Conservation (phyloP, 2,888 invertebrate genomes). For the Coleophora deauratella region DNA sequence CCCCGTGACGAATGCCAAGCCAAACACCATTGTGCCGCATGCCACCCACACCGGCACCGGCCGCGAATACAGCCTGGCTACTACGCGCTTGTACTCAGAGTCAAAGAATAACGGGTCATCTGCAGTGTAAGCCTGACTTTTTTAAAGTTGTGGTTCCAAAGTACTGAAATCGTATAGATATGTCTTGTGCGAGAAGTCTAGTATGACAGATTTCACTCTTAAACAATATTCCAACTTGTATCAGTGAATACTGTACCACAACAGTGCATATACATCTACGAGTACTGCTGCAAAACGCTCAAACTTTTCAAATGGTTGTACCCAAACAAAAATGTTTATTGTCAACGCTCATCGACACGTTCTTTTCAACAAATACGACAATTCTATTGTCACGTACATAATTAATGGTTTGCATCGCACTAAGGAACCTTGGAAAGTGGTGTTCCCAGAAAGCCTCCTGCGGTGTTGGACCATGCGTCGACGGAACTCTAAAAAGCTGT, state of each 20-base stretch:
- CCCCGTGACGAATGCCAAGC: slow-evolving; percentile 69
- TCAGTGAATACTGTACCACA: too few relatives aligned
- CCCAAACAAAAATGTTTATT: slow-evolving; percentile 23
- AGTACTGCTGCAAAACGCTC: too few relatives aligned
- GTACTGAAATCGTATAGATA: too few relatives aligned
- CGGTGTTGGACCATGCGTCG: slow-evolving; percentile 30
- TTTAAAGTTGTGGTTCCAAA: too few relatives aligned
- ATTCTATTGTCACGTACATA: slow-evolving; percentile 37
- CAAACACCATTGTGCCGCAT: slow-evolving; percentile 65
- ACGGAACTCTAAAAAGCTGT: slow-evolving; percentile 40
- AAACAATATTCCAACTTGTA: too few relatives aligned
- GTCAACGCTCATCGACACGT: slow-evolving; percentile 35
- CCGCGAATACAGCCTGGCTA: neutral
- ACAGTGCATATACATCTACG: too few relatives aligned
- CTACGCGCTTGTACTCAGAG: neutral
- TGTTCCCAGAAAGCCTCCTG: slow-evolving; percentile 52
- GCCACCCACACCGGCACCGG: slow-evolving; percentile 53
- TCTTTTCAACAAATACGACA: slow-evolving; percentile 43
- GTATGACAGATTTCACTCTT: too few relatives aligned
- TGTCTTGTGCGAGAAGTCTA: too few relatives aligned
- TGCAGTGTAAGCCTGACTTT: too few relatives aligned
- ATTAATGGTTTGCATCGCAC: slow-evolving; percentile 51
- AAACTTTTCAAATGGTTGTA: slow-evolving; percentile 5
- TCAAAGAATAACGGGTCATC: too few relatives aligned
- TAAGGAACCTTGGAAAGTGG: slow-evolving; percentile 13